Evolutionary conservation across 2,888 invertebrate genomes (phyloP).

Genomic region (Latrodectus hesperus): DNA sequence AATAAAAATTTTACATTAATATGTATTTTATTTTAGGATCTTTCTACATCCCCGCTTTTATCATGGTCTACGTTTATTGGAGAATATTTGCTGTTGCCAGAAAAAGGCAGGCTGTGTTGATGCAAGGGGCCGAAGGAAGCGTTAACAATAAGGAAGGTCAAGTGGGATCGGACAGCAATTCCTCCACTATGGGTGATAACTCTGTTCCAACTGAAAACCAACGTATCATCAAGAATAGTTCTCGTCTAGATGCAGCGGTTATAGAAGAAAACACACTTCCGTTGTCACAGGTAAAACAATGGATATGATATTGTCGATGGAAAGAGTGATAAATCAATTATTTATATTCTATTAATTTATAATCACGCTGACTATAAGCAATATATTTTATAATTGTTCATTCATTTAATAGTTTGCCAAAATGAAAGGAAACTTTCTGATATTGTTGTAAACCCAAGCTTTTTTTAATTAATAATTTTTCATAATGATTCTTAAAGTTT

Average conservation of each 20-base stretch:
- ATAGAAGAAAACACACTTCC: slow-evolving; percentile 36
- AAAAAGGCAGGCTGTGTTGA: slow-evolving; percentile 64
- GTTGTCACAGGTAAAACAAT: slow-evolving; percentile 11
- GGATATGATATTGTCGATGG: no score
- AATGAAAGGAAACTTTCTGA: no score
- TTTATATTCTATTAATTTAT: no score
- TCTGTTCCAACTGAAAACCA: slow-evolving; percentile 34
- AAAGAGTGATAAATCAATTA: no score
- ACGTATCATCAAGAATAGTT: slow-evolving; percentile 33
- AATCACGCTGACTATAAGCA: no score
- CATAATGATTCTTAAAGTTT: no score
- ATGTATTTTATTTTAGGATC: slow-evolving; percentile 69
- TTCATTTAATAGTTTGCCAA: no score
- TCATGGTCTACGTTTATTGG: slow-evolving; percentile 74
- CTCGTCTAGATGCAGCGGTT: neutral
- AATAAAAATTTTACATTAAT: no score
- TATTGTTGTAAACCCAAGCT: no score
- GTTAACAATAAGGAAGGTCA: slow-evolving; percentile 41
- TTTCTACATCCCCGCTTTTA: slow-evolving; percentile 73
- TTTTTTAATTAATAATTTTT: no score
- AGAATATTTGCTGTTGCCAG: slow-evolving; percentile 73
- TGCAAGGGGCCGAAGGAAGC: slow-evolving; percentile 22
- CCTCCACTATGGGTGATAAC: slow-evolving; percentile 51
- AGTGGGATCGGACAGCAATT: slow-evolving; percentile 61
- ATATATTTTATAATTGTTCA: no score